A percentile compares a stretch with the other conserved stretches of the same genome.
These are phyloP conservation scores for Lipotes vexillifer DNA, from an alignment of 2,113 vertebrate genomes.

Conservation along the genomic window DNA sequence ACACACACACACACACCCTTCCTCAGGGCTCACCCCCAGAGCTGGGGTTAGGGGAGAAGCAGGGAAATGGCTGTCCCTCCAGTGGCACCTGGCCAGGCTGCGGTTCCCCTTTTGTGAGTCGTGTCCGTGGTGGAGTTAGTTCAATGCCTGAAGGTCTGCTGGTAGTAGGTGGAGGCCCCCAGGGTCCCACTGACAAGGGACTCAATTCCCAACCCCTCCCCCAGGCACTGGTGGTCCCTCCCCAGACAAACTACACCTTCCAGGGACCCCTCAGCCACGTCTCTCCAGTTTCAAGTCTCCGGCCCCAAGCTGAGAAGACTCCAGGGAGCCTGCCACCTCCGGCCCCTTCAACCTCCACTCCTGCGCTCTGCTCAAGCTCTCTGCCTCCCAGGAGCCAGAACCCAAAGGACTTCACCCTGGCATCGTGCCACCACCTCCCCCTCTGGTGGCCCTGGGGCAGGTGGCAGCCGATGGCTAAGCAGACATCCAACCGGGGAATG, in stretches of 20 bases:
- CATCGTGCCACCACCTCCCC: background rate
- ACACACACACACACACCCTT: background rate
- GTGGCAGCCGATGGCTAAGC: background rate
- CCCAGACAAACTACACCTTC: background rate
- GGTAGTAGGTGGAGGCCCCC: background rate
- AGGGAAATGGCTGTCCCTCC: background rate
- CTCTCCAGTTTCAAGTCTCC: rapidly evolving
- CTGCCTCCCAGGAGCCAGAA: background rate
- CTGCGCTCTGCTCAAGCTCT: background rate
- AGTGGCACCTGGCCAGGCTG: background rate
- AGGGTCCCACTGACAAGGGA: background rate
- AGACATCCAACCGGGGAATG: background rate
- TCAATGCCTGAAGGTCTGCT: background rate
- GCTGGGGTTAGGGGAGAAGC: background rate
- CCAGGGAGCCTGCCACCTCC: background rate
- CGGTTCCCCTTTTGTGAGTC: background rate
- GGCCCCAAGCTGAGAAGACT: background rate
- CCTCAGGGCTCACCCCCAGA: background rate
- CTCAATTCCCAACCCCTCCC: background rate
- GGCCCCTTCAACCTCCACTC: background rate
- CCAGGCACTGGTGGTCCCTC: background rate
- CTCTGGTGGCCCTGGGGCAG: background rate
- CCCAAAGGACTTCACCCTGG: background rate
- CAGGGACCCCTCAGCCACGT: background rate
- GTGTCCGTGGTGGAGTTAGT: background rate